Evolutionary conservation across 92 coral and sea anemone genomes (phyloP).

Genomic region (Porites rus): DNA sequence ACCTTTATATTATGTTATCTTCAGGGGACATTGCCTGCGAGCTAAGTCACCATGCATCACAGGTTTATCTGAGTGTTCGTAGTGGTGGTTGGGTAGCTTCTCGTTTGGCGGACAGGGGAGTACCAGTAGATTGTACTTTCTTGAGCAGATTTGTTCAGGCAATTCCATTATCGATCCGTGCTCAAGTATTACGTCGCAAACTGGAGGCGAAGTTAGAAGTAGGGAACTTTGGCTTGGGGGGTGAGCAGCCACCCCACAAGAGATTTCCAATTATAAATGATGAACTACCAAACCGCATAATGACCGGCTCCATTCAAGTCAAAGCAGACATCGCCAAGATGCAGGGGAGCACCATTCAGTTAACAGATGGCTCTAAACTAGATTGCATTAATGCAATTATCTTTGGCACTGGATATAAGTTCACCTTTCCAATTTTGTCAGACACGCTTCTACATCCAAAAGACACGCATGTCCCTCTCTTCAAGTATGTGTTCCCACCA

Average conservation of each 20-base stretch:
- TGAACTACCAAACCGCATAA: constrained; percentile 85
- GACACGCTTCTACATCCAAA: constrained; percentile 61
- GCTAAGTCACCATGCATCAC: constrained; percentile 84
- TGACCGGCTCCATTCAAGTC: constrained; percentile 79
- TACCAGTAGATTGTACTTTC: constrained; percentile 62
- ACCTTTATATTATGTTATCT: background rate
- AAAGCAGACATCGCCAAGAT: constrained; percentile 68
- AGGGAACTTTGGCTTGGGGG: constrained; percentile 79
- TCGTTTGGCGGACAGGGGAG: constrained; percentile 73
- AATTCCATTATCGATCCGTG: constrained; percentile 47
- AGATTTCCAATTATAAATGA: constrained; percentile 69
- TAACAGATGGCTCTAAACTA: constrained; percentile 77
- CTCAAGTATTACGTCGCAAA: constrained; percentile 12
- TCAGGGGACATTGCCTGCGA: constrained; percentile 93
- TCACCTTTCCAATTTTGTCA: constrained; percentile 72
- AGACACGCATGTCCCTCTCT: constrained; percentile 62
- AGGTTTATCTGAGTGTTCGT: constrained; percentile 87
- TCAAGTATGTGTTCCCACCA: constrained; percentile 82
- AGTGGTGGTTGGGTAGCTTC: constrained; percentile 75
- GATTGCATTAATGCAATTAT: constrained; percentile 83
- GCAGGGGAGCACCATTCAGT: constrained; percentile 58
- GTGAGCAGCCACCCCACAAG: constrained; percentile 25
- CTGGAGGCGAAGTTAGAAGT: constrained; percentile 45
- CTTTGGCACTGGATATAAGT: constrained; percentile 82
- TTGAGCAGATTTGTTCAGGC: constrained; percentile 29